A percentile compares a stretch with the other conserved stretches of the same genome.
Conservation (phyloP, 2,797 vertebrate genomes). For the Paramormyrops hopkinsi region DNA sequence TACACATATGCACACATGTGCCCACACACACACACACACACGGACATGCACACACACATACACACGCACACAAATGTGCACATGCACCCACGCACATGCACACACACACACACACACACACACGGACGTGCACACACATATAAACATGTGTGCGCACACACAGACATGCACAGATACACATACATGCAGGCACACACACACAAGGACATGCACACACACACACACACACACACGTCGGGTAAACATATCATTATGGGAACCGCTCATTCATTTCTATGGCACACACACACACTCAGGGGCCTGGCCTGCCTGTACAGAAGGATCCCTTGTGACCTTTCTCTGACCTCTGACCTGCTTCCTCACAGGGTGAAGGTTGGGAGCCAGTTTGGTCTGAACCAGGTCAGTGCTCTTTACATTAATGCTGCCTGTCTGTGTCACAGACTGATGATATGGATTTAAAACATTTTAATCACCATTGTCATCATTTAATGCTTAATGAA, state of each 20-base stretch:
- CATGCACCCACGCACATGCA: too few relatives aligned
- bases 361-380: not conserved
- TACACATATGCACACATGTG: not conserved
- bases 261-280: too few relatives aligned
- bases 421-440: not conserved
- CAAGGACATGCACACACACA: not conserved
- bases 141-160: not conserved
- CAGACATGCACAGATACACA: not conserved
- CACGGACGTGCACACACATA: too few relatives aligned
- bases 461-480: not conserved
- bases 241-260: too few relatives aligned
- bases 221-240: not conserved
- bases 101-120: not conserved
- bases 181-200: not conserved
- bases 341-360: not conserved
- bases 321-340: not conserved
- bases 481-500: not conserved
- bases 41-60: too few relatives aligned
- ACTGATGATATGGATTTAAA: not conserved
- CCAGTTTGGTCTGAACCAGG: not conserved
- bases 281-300: not conserved
- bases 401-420: not conserved
- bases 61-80: not conserved
- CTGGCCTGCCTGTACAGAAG: not conserved
- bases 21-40: not conserved